phyloP scores from a whole-genome alignment of 2,797 vertebrate species.

The Pyrocephalus nanus region DNA sequence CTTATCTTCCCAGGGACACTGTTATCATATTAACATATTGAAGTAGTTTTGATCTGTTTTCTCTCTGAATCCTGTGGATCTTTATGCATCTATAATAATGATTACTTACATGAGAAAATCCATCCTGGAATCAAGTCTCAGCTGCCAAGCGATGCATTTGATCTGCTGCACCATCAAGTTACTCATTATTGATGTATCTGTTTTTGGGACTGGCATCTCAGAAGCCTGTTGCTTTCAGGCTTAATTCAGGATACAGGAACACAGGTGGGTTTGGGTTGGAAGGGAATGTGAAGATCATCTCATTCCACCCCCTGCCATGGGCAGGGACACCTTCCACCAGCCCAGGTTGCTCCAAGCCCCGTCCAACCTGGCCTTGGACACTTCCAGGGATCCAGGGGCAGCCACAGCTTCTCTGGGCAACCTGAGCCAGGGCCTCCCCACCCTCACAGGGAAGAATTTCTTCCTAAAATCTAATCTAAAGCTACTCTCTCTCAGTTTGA shows the following conservation, averaged over 20 bases:
- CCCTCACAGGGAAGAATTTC: fast-evolving
- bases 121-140: background rate
- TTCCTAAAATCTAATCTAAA: background rate
- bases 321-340: background rate
- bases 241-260: background rate
- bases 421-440: fast-evolving
- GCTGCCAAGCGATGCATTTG: background rate
- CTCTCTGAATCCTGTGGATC: background rate
- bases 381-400: background rate
- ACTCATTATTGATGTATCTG: background rate
- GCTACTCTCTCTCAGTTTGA: background rate
- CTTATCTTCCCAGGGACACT: background rate
- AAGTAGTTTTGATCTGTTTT: background rate
- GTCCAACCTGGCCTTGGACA: fast-evolving
- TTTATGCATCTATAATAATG: background rate
- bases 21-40: background rate
- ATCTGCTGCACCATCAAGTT: background rate
- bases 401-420: background rate
- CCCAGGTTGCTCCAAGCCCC: fast-evolving
- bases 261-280: background rate
- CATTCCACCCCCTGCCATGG: background rate
- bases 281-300: fast-evolving
- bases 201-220: background rate
- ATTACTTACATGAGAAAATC: background rate
- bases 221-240: background rate